A percentile compares a stretch with the other conserved stretches of the same genome.
Evolutionary conservation across 2,797 vertebrate genomes (phyloP).

Genomic region (Scolopax rusticola): DNA sequence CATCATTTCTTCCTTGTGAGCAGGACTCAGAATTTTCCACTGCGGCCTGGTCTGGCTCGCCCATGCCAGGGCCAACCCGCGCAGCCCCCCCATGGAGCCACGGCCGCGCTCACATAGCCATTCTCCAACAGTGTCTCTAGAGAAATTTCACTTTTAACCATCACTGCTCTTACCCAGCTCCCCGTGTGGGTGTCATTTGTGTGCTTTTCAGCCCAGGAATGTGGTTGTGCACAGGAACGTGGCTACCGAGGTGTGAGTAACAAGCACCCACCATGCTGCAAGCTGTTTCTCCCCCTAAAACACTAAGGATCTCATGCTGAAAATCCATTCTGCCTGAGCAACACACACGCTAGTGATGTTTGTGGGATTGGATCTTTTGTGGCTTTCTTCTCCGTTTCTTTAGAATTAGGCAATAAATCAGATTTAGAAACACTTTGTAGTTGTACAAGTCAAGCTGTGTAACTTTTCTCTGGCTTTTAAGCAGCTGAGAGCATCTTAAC

Average conservation of each 20-base stretch:
- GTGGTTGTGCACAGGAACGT: neutral
- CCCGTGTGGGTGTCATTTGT: neutral
- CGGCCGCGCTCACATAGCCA: too few relatives aligned
- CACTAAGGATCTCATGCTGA: neutral
- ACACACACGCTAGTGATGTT: neutral
- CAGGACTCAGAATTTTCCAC: too few relatives aligned
- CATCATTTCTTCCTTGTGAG: too few relatives aligned
- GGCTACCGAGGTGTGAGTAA: neutral
- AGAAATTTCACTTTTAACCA: neutral
- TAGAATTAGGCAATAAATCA: neutral
- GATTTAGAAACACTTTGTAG: neutral
- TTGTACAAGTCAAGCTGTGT: neutral
- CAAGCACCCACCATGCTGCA: rapidly evolving
- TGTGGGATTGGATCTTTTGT: neutral
- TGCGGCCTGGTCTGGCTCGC: too few relatives aligned
- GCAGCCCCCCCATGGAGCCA: too few relatives aligned
- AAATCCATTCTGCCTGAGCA: neutral
- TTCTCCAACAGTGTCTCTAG: neutral
- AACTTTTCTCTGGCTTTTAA: neutral
- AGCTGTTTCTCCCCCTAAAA: neutral
- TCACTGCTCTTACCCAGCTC: neutral
- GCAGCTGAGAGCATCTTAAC: neutral
- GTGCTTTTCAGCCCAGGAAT: neutral
- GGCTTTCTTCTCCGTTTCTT: neutral
- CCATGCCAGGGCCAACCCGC: too few relatives aligned